Base-by-base conservation (phyloP, 2,113 vertebrate genomes). In the Bucco capensis region DNA sequence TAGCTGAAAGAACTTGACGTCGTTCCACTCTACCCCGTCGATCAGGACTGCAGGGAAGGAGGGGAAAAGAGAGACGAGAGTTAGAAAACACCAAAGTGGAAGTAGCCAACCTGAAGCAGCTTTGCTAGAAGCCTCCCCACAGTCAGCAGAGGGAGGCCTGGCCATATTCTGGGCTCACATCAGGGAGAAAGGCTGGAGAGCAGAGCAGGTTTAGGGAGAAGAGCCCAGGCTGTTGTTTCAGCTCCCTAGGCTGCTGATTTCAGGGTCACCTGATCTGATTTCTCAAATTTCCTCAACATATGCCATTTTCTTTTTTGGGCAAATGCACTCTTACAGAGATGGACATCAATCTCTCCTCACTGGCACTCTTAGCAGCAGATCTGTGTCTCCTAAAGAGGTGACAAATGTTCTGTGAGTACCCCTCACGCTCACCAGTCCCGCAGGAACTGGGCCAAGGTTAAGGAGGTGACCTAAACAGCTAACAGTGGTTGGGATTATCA, bases 1-100 rank as follows among this genome's bases (percentile, higher is more conserved):
- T 93, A 99, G 97, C 97, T 99, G 99, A 97, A 99, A 99, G 97
- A 99, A 99, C 98, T 99, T 99, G 70, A 99, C 99, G 3, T 99
- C 99, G 6, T 98, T 99, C 99, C 99, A 99, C 92, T 99, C 99
- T 47, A 99, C 98, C 2, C 99, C 99, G 0, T 99, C 99, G 19
- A 99, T 99, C 94, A 98, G 96, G 83, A 99, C 99, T 99, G 97
- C 19, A 81, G 67, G 37, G 53, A 64, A 91, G 24, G 42, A n/a
- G n/a, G 72, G 12, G 58, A 64, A 91, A 46, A 75, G 44, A 80
- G 61, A 93, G 31, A 19, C n/a, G 40, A 65, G 40, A 73, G 85
- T 92, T 78, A 90, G 51, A 22, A 83, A 90, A 71, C 1, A 27
- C 27, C 0, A 0, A 61, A 54, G n/a, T 28, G n/a, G 23, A 66